Conservation (phyloP, 2,113 vertebrate species). For the cattle (Bos taurus) region DNA sequence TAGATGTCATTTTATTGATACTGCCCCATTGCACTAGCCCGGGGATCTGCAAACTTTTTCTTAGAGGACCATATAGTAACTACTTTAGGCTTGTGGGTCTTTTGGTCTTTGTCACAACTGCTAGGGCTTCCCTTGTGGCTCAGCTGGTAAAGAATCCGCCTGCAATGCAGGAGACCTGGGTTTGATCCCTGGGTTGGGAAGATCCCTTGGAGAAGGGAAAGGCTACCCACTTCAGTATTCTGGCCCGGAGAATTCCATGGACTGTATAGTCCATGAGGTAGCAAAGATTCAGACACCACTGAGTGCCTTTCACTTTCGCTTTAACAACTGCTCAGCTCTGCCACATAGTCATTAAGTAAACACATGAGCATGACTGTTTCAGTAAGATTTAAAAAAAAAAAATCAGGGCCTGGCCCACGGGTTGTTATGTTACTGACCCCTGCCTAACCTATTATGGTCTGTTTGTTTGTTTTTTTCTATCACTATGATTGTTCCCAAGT, state of each 20-base stretch:
- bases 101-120: not conserved
- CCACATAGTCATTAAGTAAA: not conserved
- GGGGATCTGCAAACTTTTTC: not conserved
- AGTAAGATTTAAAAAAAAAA: not conserved
- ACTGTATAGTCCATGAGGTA: not conserved
- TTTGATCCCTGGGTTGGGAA: not conserved
- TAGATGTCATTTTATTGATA: conserved; percentile 10
- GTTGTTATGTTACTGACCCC: not conserved
- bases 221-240: not conserved
- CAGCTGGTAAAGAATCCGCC: not conserved
- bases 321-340: not conserved
- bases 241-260: not conserved
- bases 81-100: not conserved
- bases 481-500: not conserved
- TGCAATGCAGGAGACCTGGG: not conserved
- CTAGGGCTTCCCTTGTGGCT: not conserved
- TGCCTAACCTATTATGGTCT: not conserved
- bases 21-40: not conserved
- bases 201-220: not conserved
- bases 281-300: not conserved
- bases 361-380: not conserved
- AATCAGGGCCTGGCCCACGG: not conserved
- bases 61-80: not conserved
- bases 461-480: not conserved
- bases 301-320: not conserved